Base-by-base conservation (phyloP, 1,140 invertebrate species). In the Chelonus insularis region DNA sequence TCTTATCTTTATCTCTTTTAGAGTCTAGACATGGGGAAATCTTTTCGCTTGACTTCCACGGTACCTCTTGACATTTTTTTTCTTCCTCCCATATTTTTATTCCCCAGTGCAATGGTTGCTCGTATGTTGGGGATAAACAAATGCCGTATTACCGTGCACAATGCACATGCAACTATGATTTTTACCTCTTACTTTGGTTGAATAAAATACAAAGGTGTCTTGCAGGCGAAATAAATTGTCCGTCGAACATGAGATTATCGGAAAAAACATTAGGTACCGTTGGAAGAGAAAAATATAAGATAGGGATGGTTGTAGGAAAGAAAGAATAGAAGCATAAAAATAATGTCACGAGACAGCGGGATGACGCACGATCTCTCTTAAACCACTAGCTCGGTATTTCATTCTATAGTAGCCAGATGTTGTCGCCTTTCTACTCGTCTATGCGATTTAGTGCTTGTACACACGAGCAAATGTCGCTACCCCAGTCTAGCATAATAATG, bases 321-420 rank as follows among this genome's bases (percentile, higher is more conserved):
- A 23, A 66, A 59, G 66, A 43, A 65, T 65, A 61, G 66, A 69
- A 64, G 61, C 63, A 71, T 70, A 70, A 71, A 71, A 71, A 71
- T 71, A 66, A 71, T 63, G 59, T 60, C 48, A 57, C 29, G 21
- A 41, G 56, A 37, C 29, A 60, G 51, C 16, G 16, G 43, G 41
- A 59, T 60, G 39, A 56, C 52, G 36, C 18, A 58, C 43, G 56
- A 58, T 58, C 56, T 48, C 56, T 45, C 45, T 58, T 45, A 58
- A 58, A 71, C 66, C 66, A 66, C 67, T 68, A 69, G 52, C 62
- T 36, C 64, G 59, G 62, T 71, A 71, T 71, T 68, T 71, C 69
- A 71, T 68, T 68, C 64, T 64, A n/a, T n/a, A 68, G 68, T 71
- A 66, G 66, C 68, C 69, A 71, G 69, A 71, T 70, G 69, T 69